Conservation (phyloP, 1,140 invertebrate species). For the Scaptomyza pallida region DNA sequence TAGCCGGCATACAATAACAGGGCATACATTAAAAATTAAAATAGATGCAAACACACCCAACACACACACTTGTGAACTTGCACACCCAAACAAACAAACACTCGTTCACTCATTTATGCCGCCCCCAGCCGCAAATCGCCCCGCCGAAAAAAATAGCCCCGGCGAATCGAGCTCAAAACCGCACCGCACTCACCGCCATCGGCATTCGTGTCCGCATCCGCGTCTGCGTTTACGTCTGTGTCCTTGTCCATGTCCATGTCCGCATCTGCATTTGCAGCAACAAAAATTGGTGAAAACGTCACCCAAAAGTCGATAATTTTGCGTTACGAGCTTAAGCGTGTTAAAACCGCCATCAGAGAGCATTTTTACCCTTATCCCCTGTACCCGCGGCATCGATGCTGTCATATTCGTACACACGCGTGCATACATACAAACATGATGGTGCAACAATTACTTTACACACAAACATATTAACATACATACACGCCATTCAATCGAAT, state of each 20-base stretch:
- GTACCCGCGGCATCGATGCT: constrained; percentile 1
- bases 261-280: constrained; percentile 27
- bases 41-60: constrained; percentile 65
- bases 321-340: constrained; percentile 69
- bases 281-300: constrained; percentile 67
- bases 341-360: constrained; percentile 70
- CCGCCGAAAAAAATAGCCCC: constrained; percentile 1
- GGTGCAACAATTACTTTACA: background rate
- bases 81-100: constrained; percentile 9
- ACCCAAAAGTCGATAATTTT: constrained; percentile 79
- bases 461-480: background rate
- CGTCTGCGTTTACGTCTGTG: too few relatives aligned
- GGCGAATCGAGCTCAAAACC: constrained; percentile 43
- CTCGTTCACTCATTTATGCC: constrained; percentile 1
- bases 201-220: background rate
- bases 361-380: constrained; percentile 40
- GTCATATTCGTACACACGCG: constrained; percentile 25
- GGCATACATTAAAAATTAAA: constrained; percentile 80
- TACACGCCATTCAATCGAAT: constrained; percentile 57
- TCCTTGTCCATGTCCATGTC: background rate
- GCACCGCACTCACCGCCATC: constrained; percentile 56
- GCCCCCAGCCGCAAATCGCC: constrained; percentile 23
- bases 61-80: constrained; percentile 12
- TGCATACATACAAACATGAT: constrained; percentile 33
- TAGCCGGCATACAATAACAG: constrained; percentile 63